Conservation (phyloP, 2,888 invertebrate genomes). For the Stegophylla sp. region DNA sequence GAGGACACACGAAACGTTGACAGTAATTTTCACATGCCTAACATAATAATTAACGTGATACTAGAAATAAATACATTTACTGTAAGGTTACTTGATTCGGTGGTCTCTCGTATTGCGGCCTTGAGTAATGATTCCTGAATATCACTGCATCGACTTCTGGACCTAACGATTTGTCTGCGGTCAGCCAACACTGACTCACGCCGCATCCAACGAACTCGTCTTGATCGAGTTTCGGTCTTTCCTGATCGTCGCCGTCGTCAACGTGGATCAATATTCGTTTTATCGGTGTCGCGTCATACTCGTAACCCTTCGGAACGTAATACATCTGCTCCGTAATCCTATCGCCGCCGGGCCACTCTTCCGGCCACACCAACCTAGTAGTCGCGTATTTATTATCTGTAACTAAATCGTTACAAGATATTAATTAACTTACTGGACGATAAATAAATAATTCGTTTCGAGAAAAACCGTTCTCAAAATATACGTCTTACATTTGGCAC, state of each 20-base stretch:
- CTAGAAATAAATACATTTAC: not conserved
- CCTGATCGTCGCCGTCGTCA: slow-evolving; percentile 80
- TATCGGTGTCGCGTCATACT: slow-evolving; percentile 67
- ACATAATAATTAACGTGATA: no score
- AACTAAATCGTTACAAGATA: no score
- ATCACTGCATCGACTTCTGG: slow-evolving; percentile 83
- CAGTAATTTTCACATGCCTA: no score
- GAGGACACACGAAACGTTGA: no score
- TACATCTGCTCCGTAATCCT: slow-evolving; percentile 85
- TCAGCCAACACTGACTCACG: slow-evolving; percentile 82
- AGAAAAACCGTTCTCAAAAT: no score
- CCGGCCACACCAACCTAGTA: slow-evolving; percentile 67
- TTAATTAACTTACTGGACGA: no score
- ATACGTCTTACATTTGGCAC: no score
- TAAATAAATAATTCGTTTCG: no score
- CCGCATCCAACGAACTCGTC: slow-evolving; percentile 73
- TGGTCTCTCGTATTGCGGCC: not conserved
- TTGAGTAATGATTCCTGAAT: slow-evolving; percentile 74
- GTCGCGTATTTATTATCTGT: not conserved
- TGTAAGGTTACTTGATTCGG: no score
- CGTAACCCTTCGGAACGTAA: slow-evolving; percentile 80
- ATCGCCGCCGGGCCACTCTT: slow-evolving; percentile 73
- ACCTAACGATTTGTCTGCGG: slow-evolving; percentile 77
- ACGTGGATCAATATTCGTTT: slow-evolving; percentile 83
- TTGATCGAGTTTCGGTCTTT: slow-evolving; percentile 68